These are phyloP conservation scores for Incurvaria masculella DNA, from an alignment of 2,888 invertebrate species.

Conservation along the genomic window DNA sequence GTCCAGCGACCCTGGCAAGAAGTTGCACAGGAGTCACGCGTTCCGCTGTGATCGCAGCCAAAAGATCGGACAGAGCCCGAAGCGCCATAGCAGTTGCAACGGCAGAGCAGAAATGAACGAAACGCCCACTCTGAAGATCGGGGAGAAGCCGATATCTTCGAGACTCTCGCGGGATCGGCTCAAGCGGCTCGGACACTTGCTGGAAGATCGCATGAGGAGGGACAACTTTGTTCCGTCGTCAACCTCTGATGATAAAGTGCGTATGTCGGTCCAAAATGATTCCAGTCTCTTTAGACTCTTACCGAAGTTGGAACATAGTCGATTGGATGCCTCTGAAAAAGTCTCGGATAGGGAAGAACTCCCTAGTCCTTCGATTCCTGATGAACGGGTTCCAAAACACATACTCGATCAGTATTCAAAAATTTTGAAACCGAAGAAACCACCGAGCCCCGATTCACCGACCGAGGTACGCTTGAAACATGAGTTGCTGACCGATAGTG, in stretches of 20 bases:
- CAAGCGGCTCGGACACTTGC: constrained; percentile 36
- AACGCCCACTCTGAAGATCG: constrained; percentile 32
- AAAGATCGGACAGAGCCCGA: constrained; percentile 29
- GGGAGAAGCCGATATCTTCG: constrained; percentile 31
- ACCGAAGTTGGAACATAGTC: too few species aligned
- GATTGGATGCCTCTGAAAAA: too few species aligned
- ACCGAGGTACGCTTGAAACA: constrained; percentile 27
- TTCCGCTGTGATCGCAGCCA: constrained; percentile 54
- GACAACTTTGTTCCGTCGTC: constrained; percentile 32
- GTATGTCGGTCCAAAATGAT: neutral
- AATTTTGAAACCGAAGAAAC: constrained; percentile 36
- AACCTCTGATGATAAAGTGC: constrained; percentile 12
- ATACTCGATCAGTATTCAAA: constrained; percentile 48
- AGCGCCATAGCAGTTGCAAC: constrained; percentile 39
- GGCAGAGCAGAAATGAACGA: constrained; percentile 39
- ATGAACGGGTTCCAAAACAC: constrained; percentile 41
- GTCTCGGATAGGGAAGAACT: constrained; percentile 13
- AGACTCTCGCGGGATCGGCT: constrained; percentile 40
- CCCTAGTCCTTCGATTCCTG: constrained; percentile 30
- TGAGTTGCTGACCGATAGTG: constrained; percentile 47
- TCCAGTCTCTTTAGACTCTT: constrained; percentile 1
- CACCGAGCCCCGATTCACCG: constrained; percentile 7
- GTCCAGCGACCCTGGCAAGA: constrained; percentile 50
- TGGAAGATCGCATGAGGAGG: constrained; percentile 46
- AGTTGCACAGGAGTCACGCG: constrained; percentile 58